Evolutionary conservation across 2,888 invertebrate genomes (phyloP), one percentile per base, ranked within the genome.

Genomic region (Chalcosyrphus nemorum): DNA sequence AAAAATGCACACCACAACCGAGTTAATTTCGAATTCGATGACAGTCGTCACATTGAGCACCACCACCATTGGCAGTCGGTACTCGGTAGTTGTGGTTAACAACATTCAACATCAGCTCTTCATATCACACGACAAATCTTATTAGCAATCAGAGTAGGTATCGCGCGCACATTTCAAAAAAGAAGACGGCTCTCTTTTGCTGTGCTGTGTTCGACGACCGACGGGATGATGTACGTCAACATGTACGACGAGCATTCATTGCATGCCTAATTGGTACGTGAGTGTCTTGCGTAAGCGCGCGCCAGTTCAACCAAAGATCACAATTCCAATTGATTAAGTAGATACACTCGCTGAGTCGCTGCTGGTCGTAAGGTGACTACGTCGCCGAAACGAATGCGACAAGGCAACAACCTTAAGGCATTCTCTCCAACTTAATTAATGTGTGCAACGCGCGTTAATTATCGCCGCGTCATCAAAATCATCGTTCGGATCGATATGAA

Each of bases 241-340:
- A 84, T 84, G 78, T 78, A 61, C 72, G 68, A 75, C 38, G 74
- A 70, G 70, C 84, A 84, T 75, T 74, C 75, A 52, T 59, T 29
- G 74, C 84, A 84, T 84, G 84, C 70, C 80, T 80, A 84, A 84
- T 84, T 84, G 71, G 27, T 80, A 84, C 84, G 80, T 84, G 84
- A 84, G 57, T 80, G 57, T 43, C 57, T 75, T 84, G 59, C 74
- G 56, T 75, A 65, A 75, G 52, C 17, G n/a, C 27, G 38, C 13
- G 57, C 47, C 56, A 65, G 50, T 70, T 27, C 52, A 59, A 43
- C 19, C 54, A 17, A 61, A 54, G 63, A 80, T 81, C 74, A 43
- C 41, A 72, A 54, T 54, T 81, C 13, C 41, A 65, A 35, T 27
- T 45, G 68, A 75, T 57, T 47, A 47, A 56, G n/a, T 56, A 61